Evolutionary conservation across 2,888 invertebrate species (phyloP), one percentile per base, ranked within the genome.

Genomic region (Callyntrura guangdongensis): DNA sequence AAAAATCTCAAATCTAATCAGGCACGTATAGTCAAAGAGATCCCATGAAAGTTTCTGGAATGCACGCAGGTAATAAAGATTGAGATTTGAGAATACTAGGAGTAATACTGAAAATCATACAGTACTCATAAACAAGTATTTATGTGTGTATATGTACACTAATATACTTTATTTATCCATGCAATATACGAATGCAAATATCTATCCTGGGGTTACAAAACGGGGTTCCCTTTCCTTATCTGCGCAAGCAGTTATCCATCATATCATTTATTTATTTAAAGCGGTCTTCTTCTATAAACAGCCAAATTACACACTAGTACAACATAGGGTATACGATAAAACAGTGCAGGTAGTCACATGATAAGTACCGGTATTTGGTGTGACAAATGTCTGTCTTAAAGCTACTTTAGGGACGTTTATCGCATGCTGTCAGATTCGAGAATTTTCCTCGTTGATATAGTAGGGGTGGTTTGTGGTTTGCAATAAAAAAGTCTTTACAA

Each of bases 1-100:
- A 67, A 83, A 82, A 36, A 45, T 11, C 61, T 45, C 61, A 82
- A n/a, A 49, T 49, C 49, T n/a, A 74, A 47, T 36, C 74, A 74
- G 20, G 74, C 22, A 56, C 25, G 14, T 6, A 36, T 36, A 36
- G 36, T 64, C 12, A 74, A 1, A 74, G 53, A 27, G 56, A 17
- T 17, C 36, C 2, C 36, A 8, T 11, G 6, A 53, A 77, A 77
- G 53, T 56, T 53, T 25, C 25, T 25, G 77, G 56, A 53, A 77
- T 56, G 56, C 53, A 4, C 3, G 36, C 53, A 4, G 36, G 36
- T 36, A 77, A 25, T 77, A 53, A 49, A 74, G 49, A 20, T 22
- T 36, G 4, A 49, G 47, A 12, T 74, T 12, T 49, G 74, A 11
- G 49, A 22, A 74, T 11, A 74, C 11, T 8, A 74, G 17, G 6